Evolutionary conservation across 2,113 vertebrate species (phyloP).

Genomic region (Notothenia rossii): DNA sequence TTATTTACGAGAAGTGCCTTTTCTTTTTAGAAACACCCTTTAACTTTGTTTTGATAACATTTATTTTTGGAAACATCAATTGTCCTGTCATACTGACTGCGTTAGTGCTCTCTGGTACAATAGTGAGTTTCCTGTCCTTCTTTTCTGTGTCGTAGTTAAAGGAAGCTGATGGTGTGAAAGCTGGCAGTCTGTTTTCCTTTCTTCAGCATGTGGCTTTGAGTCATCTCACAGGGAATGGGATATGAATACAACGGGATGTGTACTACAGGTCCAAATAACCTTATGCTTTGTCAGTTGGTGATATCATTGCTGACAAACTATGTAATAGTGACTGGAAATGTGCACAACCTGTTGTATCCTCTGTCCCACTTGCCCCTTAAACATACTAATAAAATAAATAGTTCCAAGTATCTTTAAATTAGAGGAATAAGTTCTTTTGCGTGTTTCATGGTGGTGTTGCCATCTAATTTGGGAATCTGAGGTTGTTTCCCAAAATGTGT

Average conservation of each 20-base stretch:
- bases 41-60: not conserved
- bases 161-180: conserved; percentile 73
- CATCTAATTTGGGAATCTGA: conserved; percentile 2
- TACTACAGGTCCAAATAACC: conserved; percentile 34
- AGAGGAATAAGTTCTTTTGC: not conserved
- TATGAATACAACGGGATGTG: conserved; percentile 60
- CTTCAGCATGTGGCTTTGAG: conserved; percentile 53
- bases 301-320: conserved; percentile 53
- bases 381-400: not conserved
- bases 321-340: conserved; percentile 55
- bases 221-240: conserved; percentile 65
- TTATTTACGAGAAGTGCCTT: not conserved
- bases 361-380: not conserved
- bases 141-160: conserved; percentile 52
- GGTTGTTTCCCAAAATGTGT: not conserved
- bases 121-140: conserved; percentile 62
- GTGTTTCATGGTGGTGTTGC: not conserved
- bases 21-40: conserved; percentile 8
- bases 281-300: conserved; percentile 35
- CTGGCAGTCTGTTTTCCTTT: conserved; percentile 45
- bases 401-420: not conserved
- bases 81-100: conserved; percentile 1
- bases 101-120: conserved; percentile 50
- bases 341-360: conserved; percentile 13
- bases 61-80: not conserved